These are phyloP conservation scores for Phaenicophaeus curvirostris DNA, from an alignment of 2,797 vertebrate genomes.

Conservation along the genomic window DNA sequence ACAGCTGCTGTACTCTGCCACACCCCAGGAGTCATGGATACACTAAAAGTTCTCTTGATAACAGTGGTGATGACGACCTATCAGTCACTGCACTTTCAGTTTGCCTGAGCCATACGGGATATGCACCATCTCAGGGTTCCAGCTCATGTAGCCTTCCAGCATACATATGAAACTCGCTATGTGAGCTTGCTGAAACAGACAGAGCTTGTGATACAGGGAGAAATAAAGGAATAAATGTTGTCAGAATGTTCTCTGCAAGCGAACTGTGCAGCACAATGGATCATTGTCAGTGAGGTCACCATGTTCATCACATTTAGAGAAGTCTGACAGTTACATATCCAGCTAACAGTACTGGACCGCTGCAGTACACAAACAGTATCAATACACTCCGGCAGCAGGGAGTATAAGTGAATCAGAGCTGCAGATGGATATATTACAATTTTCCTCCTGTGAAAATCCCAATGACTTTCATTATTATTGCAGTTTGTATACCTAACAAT, in stretches of 20 bases:
- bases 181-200: neutral
- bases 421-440: neutral
- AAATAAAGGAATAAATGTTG: neutral
- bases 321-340: neutral
- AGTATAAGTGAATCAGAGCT: neutral
- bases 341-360: neutral
- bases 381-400: neutral
- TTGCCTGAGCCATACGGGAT: neutral
- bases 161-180: accelerated
- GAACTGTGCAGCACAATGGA: neutral
- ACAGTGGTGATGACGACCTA: neutral
- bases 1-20: neutral
- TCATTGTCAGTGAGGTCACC: neutral
- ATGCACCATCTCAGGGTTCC: neutral
- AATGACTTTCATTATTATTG: neutral
- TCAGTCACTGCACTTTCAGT: neutral
- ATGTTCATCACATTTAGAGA: neutral
- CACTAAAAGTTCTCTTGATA: neutral
- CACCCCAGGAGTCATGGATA: neutral
- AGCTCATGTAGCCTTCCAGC: neutral
- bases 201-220: neutral
- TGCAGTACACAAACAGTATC: neutral
- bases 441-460: neutral
- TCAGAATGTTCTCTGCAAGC: neutral
- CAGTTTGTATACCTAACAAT: neutral